phyloP scores from a whole-genome alignment of 2,888 invertebrate genomes.

The Lasioglossum marginatum region DNA sequence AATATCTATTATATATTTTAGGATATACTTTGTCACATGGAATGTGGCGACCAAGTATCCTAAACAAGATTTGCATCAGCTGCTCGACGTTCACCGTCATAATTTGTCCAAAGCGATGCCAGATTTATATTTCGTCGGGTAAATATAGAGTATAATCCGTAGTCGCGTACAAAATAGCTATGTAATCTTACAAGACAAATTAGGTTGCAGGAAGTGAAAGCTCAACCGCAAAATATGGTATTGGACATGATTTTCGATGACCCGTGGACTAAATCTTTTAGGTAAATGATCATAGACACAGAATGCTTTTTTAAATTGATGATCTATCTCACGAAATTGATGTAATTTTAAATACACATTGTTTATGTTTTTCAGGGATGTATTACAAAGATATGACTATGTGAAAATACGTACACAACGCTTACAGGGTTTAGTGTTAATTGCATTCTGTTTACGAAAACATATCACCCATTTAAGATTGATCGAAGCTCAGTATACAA shows the following conservation, averaged over 20 bases:
- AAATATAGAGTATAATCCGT: constrained; percentile 73
- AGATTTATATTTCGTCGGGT: constrained; percentile 95
- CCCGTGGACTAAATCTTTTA: constrained; percentile 92
- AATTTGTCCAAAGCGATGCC: constrained; percentile 88
- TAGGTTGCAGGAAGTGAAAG: constrained; percentile 95
- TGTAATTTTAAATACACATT: neutral
- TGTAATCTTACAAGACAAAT: constrained; percentile 37
- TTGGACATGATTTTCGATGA: constrained; percentile 93
- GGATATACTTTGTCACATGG: constrained; percentile 94
- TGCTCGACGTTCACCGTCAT: constrained; percentile 89
- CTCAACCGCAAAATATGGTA: constrained; percentile 93
- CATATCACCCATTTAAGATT: constrained; percentile 93
- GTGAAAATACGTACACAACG: constrained; percentile 92
- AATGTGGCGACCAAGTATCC: constrained; percentile 94
- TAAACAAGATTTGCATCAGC: constrained; percentile 89
- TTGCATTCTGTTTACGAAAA: constrained; percentile 91
- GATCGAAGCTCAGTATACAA: constrained; percentile 94
- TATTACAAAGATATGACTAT: constrained; percentile 89
- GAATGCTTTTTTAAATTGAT: neutral
- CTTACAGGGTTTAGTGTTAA: constrained; percentile 93
- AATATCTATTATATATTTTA: constrained; percentile 83
- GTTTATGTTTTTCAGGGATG: constrained; percentile 86
- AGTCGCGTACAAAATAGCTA: constrained; percentile 80
- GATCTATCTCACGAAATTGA: neutral
- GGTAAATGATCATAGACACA: constrained; percentile 73